Conservation (phyloP, 2,113 vertebrate genomes). For the Psilopogon haemacephalus region DNA sequence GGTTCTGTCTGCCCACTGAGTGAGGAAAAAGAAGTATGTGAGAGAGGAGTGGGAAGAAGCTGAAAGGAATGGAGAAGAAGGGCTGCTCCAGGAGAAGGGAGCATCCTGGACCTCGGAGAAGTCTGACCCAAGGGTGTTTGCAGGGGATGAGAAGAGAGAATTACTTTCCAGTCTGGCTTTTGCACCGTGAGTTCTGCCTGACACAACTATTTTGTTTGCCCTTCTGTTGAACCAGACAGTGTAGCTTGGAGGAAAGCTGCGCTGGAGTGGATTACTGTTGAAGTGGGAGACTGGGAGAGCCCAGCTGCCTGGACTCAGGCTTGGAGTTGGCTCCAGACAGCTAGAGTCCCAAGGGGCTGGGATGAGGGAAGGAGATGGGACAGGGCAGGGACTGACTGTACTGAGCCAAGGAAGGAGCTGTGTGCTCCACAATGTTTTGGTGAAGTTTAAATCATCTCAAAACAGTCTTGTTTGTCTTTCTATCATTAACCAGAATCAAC, state of each 20-base stretch:
- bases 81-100: neutral
- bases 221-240: neutral
- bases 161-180: neutral
- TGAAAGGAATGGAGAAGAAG: neutral
- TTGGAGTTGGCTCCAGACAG: neutral
- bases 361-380: neutral
- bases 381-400: neutral
- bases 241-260: neutral
- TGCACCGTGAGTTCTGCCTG: neutral
- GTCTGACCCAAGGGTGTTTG: neutral
- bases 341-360: accelerated
- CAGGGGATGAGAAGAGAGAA: neutral
- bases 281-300: neutral
- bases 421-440: neutral
- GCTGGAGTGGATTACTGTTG: neutral
- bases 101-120: neutral
- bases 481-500: neutral
- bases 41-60: neutral
- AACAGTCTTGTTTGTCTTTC: neutral
- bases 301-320: neutral
- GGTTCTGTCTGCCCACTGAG: neutral
- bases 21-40: neutral
- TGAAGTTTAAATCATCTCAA: neutral
- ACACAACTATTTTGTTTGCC: neutral
- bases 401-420: neutral